These are phyloP conservation scores for Callyntrura guangdongensis DNA, from an alignment of 2,888 invertebrate genomes.

Conservation along the genomic window DNA sequence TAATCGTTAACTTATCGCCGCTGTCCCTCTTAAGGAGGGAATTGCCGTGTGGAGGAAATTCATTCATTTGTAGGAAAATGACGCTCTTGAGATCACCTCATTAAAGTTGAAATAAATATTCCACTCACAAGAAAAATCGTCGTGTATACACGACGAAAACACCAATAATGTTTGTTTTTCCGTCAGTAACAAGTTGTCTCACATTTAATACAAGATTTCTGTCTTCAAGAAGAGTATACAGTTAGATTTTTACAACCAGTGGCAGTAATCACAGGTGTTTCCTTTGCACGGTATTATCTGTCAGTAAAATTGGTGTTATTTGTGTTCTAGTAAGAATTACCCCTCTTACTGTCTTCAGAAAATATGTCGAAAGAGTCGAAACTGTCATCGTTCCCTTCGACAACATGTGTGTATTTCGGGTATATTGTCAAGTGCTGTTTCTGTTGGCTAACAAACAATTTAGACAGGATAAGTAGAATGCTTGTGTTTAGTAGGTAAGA, in stretches of 20 bases:
- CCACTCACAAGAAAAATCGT: too few relatives aligned
- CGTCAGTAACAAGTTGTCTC: not conserved
- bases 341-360: slow-evolving; percentile 8
- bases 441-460: slow-evolving; percentile 20
- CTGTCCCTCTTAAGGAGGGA: too few relatives aligned
- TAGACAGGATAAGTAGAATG: not conserved
- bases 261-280: not conserved
- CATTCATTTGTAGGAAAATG: too few relatives aligned
- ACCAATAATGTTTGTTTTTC: not conserved
- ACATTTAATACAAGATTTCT: not conserved
- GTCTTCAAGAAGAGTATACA: not conserved
- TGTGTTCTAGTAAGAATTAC: not conserved
- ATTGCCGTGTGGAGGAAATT: too few relatives aligned
- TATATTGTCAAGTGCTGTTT: slow-evolving; percentile 53
- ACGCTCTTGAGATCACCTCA: too few relatives aligned
- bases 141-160: too few relatives aligned
- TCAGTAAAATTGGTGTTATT: not conserved
- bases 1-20: too few relatives aligned
- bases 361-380: slow-evolving; percentile 68
- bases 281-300: not conserved
- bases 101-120: too few relatives aligned
- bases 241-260: not conserved
- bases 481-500: not conserved
- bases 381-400: slow-evolving; percentile 28
- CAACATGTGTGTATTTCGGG: slow-evolving; percentile 38